Percentiles rank a stretch among this genome's conserved stretches.
Evolutionary conservation across 1,140 invertebrate genomes (phyloP).

Genomic region (Eurosta solidaginis): DNA sequence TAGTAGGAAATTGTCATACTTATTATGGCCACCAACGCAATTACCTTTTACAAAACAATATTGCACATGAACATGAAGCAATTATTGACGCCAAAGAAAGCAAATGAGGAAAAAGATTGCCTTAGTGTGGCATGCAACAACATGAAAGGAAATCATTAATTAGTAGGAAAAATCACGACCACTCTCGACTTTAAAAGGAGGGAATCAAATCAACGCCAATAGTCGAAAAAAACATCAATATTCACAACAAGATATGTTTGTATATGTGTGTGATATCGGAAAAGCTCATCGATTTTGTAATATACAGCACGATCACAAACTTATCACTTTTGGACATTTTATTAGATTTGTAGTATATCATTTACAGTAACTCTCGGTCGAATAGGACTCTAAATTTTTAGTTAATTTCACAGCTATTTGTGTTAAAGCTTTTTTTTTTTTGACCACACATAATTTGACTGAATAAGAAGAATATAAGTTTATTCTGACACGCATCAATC

Average conservation of each 20-base stretch:
- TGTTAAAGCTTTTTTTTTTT: not conserved
- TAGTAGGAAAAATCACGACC: not conserved
- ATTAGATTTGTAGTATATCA: too few species aligned
- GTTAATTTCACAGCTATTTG: too few species aligned
- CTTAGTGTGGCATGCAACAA: not conserved
- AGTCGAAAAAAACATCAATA: not conserved
- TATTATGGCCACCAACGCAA: conserved; percentile 13
- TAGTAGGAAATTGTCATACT: conserved; percentile 9
- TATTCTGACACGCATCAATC: too few species aligned
- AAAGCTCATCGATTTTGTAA: not conserved
- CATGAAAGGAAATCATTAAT: not conserved
- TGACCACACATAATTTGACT: too few species aligned
- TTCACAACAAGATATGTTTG: too few species aligned
- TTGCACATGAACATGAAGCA: not conserved
- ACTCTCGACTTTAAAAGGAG: not conserved
- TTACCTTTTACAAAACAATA: not conserved
- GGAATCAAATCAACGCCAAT: not conserved
- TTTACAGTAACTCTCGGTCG: too few species aligned
- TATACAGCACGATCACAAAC: conserved; percentile 9
- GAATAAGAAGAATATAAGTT: too few species aligned
- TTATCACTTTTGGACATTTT: too few species aligned
- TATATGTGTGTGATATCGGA: not conserved
- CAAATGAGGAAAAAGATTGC: not conserved
- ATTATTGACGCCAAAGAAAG: too few species aligned
- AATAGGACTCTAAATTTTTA: too few species aligned